Conservation (phyloP, 2,113 vertebrate genomes). For the Boulengeromyrus knoepffleri region DNA sequence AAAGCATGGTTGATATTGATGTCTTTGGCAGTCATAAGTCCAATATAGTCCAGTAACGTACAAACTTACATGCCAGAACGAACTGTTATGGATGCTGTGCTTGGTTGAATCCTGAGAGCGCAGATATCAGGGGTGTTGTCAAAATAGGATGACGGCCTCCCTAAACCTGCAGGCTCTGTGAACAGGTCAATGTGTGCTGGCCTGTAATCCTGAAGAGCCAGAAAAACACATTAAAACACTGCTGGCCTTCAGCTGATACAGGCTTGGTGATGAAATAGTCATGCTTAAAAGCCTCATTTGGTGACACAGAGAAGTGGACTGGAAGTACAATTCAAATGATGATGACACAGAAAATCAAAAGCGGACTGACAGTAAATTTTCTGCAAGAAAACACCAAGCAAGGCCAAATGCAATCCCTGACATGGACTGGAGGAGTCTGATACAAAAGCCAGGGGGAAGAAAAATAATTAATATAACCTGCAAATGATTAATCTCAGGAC, state of each 20-base stretch:
- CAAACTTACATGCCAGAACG: slow-evolving; percentile 79
- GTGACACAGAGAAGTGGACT: background rate
- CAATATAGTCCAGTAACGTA: background rate
- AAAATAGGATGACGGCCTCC: slow-evolving; percentile 69
- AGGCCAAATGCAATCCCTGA: background rate
- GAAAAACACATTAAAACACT: slow-evolving; percentile 6
- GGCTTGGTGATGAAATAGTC: background rate
- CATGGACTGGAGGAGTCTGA: background rate
- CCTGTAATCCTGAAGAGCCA: slow-evolving; percentile 74
- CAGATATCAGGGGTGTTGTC: slow-evolving; percentile 75
- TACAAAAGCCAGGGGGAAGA: background rate
- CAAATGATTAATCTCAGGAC: background rate
- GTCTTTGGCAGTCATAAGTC: background rate
- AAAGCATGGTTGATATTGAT: background rate
- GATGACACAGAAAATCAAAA: background rate
- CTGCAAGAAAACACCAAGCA: background rate
- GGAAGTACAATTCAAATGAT: background rate
- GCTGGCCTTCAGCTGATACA: background rate
- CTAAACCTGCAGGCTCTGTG: slow-evolving; percentile 75
- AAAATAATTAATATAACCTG: background rate
- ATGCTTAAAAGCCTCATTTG: background rate
- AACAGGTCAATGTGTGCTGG: slow-evolving; percentile 82
- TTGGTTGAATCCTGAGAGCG: slow-evolving; percentile 69
- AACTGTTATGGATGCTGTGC: slow-evolving; percentile 82
- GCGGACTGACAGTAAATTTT: background rate